Percentiles rank a stretch among this genome's conserved stretches.
Evolutionary conservation across 2,888 invertebrate species (phyloP).

Genomic region (Amphimallon solstitiale): DNA sequence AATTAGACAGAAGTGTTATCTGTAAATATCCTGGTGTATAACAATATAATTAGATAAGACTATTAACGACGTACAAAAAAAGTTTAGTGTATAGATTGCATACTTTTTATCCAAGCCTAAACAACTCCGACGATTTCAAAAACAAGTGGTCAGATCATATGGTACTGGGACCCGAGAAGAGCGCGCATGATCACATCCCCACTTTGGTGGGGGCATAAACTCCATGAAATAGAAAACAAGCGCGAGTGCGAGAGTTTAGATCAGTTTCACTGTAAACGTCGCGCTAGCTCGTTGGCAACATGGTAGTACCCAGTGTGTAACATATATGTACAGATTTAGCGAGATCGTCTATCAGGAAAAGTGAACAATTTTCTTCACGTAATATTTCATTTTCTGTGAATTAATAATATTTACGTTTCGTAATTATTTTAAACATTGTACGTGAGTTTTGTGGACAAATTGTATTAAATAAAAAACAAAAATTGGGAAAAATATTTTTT

Average conservation of each 20-base stretch:
- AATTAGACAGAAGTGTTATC: no score
- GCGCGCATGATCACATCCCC: slow-evolving; percentile 39
- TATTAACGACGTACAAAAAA: not conserved
- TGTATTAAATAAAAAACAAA: not conserved
- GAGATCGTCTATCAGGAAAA: slow-evolving; percentile 13
- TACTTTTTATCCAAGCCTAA: not conserved
- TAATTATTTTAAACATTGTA: slow-evolving; percentile 39
- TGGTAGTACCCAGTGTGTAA: slow-evolving; percentile 56
- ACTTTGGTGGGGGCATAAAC: slow-evolving; percentile 26
- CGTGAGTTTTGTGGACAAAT: slow-evolving; percentile 23
- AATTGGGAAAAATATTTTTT: not conserved
- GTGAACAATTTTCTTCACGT: slow-evolving; percentile 16
- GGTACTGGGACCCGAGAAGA: not conserved
- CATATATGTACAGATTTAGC: slow-evolving; percentile 27
- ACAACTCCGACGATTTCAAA: not conserved
- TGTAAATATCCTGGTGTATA: no score
- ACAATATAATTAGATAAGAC: slow-evolving; percentile 3
- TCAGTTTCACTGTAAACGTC: slow-evolving; percentile 69
- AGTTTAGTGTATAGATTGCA: not conserved
- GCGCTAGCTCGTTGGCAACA: slow-evolving; percentile 55
- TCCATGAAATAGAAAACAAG: slow-evolving; percentile 36
- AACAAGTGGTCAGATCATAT: slow-evolving; percentile 38
- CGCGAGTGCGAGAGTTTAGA: slow-evolving; percentile 6
- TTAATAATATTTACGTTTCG: slow-evolving; percentile 2
- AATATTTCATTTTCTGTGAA: not conserved